phyloP scores from a whole-genome alignment of 2,797 vertebrate genomes.

The Micropoecilia bifurca region DNA sequence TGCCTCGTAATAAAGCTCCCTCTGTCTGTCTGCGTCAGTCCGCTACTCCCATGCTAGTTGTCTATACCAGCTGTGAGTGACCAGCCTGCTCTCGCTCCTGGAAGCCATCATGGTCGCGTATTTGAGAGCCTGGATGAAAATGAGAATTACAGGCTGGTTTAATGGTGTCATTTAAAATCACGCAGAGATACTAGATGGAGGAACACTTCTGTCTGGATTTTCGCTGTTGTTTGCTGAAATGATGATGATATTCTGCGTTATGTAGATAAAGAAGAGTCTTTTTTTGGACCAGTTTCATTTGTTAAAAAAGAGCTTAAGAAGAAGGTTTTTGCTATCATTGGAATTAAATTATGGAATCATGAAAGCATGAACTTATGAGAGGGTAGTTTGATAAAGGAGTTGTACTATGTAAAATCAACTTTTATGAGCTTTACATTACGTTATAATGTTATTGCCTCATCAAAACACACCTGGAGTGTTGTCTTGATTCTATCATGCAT shows the following conservation, averaged over 20 bases:
- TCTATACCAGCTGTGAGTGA: conserved; percentile 22
- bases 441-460: too few species aligned
- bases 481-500: too few species aligned
- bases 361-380: too few species aligned
- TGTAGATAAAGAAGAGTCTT: neutral
- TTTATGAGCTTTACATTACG: too few species aligned
- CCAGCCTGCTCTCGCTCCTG: conserved; percentile 27
- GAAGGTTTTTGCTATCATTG: too few species aligned
- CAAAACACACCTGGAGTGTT: too few species aligned
- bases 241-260: conserved; percentile 1
- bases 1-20: conserved; percentile 46
- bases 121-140: conserved; percentile 51
- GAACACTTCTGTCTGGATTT: conserved; percentile 10
- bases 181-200: conserved; percentile 49
- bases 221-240: conserved; percentile 3
- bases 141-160: conserved; percentile 64
- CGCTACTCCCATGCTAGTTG: conserved; percentile 34
- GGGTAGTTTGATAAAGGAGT: too few species aligned
- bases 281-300: neutral
- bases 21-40: conserved; percentile 57
- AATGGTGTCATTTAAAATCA: conserved; percentile 70
- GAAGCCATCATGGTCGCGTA: conserved; percentile 45
- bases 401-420: too few species aligned
- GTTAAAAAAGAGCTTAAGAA: too few species aligned
- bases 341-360: too few species aligned